A percentile compares a stretch with the other conserved stretches of the same genome.
Evolutionary conservation across 2,888 invertebrate species (phyloP).

Genomic region (Thelaira solivaga): DNA sequence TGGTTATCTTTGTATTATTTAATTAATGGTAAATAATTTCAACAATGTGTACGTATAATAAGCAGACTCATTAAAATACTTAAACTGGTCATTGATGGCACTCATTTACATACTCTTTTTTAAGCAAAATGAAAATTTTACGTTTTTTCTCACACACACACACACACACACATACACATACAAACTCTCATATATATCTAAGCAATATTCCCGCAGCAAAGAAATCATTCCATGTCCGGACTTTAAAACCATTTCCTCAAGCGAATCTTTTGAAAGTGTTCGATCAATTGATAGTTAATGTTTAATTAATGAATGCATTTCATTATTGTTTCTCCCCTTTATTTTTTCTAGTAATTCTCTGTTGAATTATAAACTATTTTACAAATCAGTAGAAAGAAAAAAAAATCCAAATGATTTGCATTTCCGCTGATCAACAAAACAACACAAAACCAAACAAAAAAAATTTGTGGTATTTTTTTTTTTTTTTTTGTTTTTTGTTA

Average conservation of each 20-base stretch:
- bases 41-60: not conserved
- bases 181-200: no score
- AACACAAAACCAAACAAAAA: no score
- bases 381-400: not conserved
- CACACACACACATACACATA: not conserved
- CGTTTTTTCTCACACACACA: conserved; percentile 16
- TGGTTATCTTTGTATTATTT: conserved; percentile 12
- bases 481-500: conserved; percentile 14
- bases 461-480: not conserved
- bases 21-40: not conserved
- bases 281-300: conserved; percentile 52
- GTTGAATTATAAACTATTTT: conserved; percentile 16
- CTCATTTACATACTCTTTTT: no score
- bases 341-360: not conserved
- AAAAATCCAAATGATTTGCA: conserved; percentile 33
- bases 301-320: conserved; percentile 45
- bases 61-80: conserved; percentile 7
- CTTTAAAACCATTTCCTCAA: conserved; percentile 18
- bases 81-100: conserved; percentile 8
- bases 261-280: not conserved
- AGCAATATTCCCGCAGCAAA: no score
- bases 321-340: conserved; percentile 42
- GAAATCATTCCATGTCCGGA: conserved; percentile 3
- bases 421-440: conserved; percentile 47
- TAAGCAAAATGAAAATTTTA: not conserved